Evolutionary conservation across 2,113 vertebrate species (phyloP), one percentile per base, ranked within the genome.

Genomic region (Formicarius rufipectus): DNA sequence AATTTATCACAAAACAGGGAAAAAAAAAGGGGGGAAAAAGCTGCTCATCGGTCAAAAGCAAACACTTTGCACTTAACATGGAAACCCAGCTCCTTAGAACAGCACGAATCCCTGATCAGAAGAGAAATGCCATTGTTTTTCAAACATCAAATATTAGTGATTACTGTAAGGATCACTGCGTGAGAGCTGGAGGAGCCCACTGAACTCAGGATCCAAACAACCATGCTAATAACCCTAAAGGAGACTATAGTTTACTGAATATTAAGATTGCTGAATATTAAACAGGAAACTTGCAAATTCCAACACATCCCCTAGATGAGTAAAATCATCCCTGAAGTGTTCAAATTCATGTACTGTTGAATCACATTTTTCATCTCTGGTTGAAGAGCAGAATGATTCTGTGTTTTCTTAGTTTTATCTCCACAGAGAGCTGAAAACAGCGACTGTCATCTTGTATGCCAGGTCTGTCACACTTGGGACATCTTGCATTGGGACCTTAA

Each of bases 371-470:
- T 93, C 76, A 84, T 50, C 45, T 89, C 74, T 80, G 84, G 93
- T 49, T 75, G 92, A 94, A 87, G 93, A 94, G 55, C 50, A 86
- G 95, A 88, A 85, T 73, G 56, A 85, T 63, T 93, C 25, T 17
- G 22, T 83, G 87, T 85, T 94, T 77, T 84, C 92, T 87, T 58
- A 42, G 85, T 44, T 79, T 89, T 69, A 66, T 56, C 71, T 95
- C 74, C 83, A 58, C 37, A 74, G 92, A 93, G 74, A 95, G 52
- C 45, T 86, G 53, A 90, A 91, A 90, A 87, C 84, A 95, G 75
- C 40, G 79, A 76, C 84, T 82, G 71, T 92, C 93, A 79, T 71
- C 58, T 50, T 35, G 35, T 83, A 35, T 42, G 68, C 50, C 72
- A 84, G 63, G 72, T 58, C 31, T 95, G 68, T 55, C 4, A 3